Conservation (phyloP, 1,140 invertebrate genomes). For the Antheraea pernyi region DNA sequence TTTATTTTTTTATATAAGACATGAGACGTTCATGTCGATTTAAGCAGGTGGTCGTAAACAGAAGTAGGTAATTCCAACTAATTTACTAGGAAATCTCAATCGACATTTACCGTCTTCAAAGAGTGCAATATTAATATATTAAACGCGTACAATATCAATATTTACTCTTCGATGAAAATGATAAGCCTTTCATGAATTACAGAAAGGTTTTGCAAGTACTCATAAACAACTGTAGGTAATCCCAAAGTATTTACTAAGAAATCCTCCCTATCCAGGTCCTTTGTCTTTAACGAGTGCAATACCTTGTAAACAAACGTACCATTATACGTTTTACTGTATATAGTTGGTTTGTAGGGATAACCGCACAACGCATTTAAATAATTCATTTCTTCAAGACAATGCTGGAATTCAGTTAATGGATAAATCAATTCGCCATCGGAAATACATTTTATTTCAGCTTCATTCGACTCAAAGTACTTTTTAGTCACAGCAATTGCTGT, state of each 20-base stretch:
- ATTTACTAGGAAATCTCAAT: no score
- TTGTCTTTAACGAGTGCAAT: neutral
- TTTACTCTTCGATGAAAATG: neutral
- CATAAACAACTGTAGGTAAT: neutral
- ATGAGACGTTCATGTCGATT: no score
- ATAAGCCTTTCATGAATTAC: neutral
- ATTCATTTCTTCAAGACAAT: constrained; percentile 38
- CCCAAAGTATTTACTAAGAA: neutral
- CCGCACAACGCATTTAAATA: constrained; percentile 45
- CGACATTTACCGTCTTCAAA: no score
- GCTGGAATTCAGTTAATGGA: constrained; percentile 35
- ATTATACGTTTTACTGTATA: constrained; percentile 35
- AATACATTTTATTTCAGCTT: constrained; percentile 19
- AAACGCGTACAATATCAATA: no score
- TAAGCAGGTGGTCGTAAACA: no score
- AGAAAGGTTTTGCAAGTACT: neutral
- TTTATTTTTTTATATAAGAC: no score
- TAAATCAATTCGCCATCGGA: constrained; percentile 23
- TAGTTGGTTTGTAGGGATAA: constrained; percentile 24
- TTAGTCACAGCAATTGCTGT: neutral
- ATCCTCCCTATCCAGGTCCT: neutral
- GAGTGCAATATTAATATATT: no score
- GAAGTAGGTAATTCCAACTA: no score
- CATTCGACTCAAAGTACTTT: constrained; percentile 21
- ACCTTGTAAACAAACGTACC: constrained; percentile 39